Conservation (phyloP, 2,797 vertebrate genomes). For the Zenarchopterus dispar region DNA sequence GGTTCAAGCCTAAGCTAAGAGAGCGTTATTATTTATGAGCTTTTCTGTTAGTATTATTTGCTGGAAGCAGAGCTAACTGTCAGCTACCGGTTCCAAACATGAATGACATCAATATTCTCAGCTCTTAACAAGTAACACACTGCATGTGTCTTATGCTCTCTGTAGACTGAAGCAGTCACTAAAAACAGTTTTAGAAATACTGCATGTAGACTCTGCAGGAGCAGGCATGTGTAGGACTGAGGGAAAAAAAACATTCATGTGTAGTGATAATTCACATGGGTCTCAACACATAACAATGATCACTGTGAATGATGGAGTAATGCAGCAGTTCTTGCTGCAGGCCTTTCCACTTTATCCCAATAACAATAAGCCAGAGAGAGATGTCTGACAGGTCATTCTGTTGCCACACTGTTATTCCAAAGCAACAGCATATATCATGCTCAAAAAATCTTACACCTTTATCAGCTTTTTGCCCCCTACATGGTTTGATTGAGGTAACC, state of each 20-base stretch:
- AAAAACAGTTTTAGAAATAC: constrained; percentile 4
- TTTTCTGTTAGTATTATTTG: no score
- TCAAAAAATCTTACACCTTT: constrained; percentile 56
- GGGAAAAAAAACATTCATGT: not conserved
- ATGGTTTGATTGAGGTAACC: constrained; percentile 36
- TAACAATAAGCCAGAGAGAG: constrained; percentile 55
- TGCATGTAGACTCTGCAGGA: constrained; percentile 1
- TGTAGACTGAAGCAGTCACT: constrained; percentile 2
- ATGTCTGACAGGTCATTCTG: constrained; percentile 54
- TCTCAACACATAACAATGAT: constrained; percentile 39
- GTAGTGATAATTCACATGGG: constrained; percentile 43
- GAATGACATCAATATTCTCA: constrained; percentile 1
- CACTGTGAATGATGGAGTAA: constrained; percentile 45
- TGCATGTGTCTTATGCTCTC: not conserved
- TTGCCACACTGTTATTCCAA: constrained; percentile 44
- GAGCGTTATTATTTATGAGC: no score
- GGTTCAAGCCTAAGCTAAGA: no score
- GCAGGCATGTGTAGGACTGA: not conserved
- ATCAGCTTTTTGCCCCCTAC: constrained; percentile 44
- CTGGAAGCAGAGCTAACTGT: no score
- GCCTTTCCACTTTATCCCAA: constrained; percentile 52
- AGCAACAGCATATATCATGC: constrained; percentile 47
- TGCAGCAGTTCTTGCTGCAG: constrained; percentile 41
- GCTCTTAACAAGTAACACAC: not conserved
- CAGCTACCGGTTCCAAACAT: not conserved